Percentiles rank a stretch among this genome's conserved stretches.
Evolutionary conservation across 1,140 invertebrate genomes (phyloP).

Genomic region (Leptoteleia sp.): DNA sequence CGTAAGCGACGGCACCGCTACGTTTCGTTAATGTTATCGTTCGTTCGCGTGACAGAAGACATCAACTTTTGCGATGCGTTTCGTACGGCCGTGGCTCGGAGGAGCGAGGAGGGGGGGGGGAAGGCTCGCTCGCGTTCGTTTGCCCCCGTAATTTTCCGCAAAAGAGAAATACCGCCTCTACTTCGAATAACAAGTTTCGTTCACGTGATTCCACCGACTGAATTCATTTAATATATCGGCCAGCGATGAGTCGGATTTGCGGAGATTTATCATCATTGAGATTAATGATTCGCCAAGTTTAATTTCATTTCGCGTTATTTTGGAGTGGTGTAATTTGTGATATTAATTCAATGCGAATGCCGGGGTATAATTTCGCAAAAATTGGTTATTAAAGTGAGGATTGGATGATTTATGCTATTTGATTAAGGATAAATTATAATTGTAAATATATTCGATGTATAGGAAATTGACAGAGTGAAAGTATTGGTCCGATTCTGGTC

Average conservation of each 20-base stretch:
- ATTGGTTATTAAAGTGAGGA: too few relatives aligned
- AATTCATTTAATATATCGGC: conserved; percentile 29
- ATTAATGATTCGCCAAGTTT: background rate
- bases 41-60: conserved; percentile 61
- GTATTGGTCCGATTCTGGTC: too few relatives aligned
- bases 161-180: conserved; percentile 48
- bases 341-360: too few relatives aligned
- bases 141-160: conserved; percentile 34
- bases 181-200: conserved; percentile 30
- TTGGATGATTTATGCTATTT: too few relatives aligned
- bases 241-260: conserved; percentile 5
- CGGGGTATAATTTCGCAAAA: too few relatives aligned
- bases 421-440: too few relatives aligned
- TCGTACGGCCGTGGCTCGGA: too few relatives aligned
- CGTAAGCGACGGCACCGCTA: conserved; percentile 24
- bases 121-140: conserved; percentile 37
- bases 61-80: conserved; percentile 50
- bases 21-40: conserved; percentile 63
- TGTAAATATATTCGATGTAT: too few relatives aligned
- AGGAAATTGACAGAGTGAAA: too few relatives aligned
- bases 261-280: conserved; percentile 2
- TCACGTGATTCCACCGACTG: conserved; percentile 31
- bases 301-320: too few relatives aligned
- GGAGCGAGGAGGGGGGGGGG: too few relatives aligned
- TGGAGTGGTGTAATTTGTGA: too few relatives aligned